Percentiles rank a stretch among this genome's conserved stretches.
Conservation (phyloP, 2,888 invertebrate species). For the Trachelus troglodyta region DNA sequence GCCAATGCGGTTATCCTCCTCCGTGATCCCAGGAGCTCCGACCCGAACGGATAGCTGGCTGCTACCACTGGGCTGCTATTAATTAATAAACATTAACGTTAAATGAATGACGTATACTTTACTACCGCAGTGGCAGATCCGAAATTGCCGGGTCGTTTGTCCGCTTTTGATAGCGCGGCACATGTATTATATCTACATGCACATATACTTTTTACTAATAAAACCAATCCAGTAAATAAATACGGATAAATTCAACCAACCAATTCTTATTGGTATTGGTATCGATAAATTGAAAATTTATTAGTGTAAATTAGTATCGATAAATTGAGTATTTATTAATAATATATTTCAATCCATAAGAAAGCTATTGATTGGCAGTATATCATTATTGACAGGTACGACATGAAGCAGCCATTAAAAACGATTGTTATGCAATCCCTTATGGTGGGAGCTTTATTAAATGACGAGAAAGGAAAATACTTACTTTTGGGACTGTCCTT, state of each 20-base stretch:
- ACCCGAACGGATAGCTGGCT: not conserved
- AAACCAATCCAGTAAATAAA: not conserved
- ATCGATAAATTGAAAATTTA: not conserved
- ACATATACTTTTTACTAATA: not conserved
- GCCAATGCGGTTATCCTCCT: not conserved
- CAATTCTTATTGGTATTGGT: not conserved
- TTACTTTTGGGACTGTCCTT: not conserved
- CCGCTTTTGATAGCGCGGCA: not conserved
- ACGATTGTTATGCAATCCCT: not conserved
- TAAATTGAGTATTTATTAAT: too few species aligned
- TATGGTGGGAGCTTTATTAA: not conserved
- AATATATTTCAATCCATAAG: not conserved
- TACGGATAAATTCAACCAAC: not conserved
- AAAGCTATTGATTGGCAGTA: not conserved
- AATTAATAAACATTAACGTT: conserved; percentile 5
- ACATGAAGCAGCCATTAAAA: not conserved
- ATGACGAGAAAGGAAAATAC: not conserved
- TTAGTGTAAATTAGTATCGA: too few species aligned
- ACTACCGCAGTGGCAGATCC: not conserved
- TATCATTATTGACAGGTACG: not conserved
- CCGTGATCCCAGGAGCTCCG: conserved; percentile 2
- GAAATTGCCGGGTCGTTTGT: not conserved
- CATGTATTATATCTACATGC: not conserved
- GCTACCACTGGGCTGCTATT: not conserved
- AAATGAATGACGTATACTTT: not conserved